Percentiles rank a stretch among this genome's conserved stretches.
These are phyloP conservation scores for Tamias sibiricus DNA, from an alignment of 2,113 vertebrate species.

Conservation along the genomic window DNA sequence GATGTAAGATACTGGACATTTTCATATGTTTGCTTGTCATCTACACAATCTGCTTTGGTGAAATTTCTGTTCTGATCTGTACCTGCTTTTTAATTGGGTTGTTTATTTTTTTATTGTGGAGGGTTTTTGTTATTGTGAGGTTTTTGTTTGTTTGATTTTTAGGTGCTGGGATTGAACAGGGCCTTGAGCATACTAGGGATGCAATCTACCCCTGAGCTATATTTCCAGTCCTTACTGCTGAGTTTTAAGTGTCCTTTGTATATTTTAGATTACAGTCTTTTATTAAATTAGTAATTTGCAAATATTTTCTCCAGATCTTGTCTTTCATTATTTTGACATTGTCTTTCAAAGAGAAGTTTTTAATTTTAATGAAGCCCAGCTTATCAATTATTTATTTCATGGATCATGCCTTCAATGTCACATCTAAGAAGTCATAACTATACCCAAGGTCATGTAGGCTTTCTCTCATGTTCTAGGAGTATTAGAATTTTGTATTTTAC, in stretches of 20 bases:
- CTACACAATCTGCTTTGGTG: not conserved
- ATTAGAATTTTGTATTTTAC: not conserved
- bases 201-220: not conserved
- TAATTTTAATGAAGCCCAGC: slow-evolving; percentile 37
- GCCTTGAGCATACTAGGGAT: not conserved
- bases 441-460: not conserved
- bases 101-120: not conserved
- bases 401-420: not conserved
- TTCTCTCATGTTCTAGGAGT: not conserved
- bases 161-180: not conserved
- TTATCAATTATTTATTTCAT: slow-evolving; percentile 28
- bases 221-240: not conserved
- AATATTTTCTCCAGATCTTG: slow-evolving; percentile 24
- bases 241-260: not conserved
- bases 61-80: not conserved
- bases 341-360: slow-evolving; percentile 16
- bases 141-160: not conserved
- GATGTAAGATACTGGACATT: not conserved
- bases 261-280: not conserved
- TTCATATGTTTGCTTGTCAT: not conserved
- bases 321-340: slow-evolving; percentile 41
- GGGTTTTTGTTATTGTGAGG: not conserved
- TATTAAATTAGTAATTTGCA: slow-evolving; percentile 32
- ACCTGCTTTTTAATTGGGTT: not conserved
- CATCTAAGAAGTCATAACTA: not conserved